A percentile compares a stretch with the other conserved stretches of the same genome.
These are phyloP conservation scores for Phaedon cochleariae DNA, from an alignment of 2,888 invertebrate species.

Conservation along the genomic window DNA sequence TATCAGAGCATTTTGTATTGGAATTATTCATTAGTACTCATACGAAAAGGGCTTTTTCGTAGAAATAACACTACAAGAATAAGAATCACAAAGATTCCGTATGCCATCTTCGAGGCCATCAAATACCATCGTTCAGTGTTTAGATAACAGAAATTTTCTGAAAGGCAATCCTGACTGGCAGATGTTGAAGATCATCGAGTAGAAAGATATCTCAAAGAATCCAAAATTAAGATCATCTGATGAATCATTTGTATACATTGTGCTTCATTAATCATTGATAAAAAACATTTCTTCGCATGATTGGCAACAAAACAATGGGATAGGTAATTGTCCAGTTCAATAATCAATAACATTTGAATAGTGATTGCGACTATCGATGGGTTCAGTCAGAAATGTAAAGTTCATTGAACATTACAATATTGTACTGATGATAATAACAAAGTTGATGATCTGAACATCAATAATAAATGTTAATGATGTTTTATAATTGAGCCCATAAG, in stretches of 20 bases:
- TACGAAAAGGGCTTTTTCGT: no score
- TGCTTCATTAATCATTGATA: no score
- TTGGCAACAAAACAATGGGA: neutral
- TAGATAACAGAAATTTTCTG: no score
- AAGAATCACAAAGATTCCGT: no score
- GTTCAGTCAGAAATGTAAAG: neutral
- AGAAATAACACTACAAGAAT: no score
- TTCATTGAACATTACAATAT: neutral
- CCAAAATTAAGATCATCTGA: neutral
- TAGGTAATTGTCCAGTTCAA: neutral
- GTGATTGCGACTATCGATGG: neutral
- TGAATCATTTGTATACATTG: no score
- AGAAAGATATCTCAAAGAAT: neutral
- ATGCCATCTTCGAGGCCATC: no score
- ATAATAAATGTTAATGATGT: neutral
- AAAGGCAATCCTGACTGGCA: neutral
- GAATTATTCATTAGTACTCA: no score
- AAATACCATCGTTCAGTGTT: no score
- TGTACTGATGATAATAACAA: neutral
- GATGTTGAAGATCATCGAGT: neutral
- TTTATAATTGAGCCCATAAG: neutral
- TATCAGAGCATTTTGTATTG: no score
- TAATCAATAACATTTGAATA: neutral
- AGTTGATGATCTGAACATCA: neutral
- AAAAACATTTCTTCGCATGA: no score